Conservation (phyloP, 1,140 invertebrate genomes). For the Melanaphis sacchari region DNA sequence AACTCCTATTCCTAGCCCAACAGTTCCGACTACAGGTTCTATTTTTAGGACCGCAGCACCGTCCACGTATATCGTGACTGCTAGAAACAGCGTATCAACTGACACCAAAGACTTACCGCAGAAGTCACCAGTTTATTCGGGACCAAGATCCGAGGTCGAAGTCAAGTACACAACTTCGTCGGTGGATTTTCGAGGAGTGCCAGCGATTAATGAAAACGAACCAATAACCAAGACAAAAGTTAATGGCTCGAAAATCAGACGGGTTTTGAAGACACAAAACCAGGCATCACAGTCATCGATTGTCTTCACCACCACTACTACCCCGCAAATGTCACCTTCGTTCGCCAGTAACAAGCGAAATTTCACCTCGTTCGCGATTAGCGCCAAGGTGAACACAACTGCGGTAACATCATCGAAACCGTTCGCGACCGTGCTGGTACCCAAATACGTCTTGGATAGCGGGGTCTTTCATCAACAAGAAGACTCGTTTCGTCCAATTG, state of each 20-base stretch:
- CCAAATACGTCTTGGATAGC: not conserved
- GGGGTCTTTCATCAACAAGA: not conserved
- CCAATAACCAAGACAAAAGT: not conserved
- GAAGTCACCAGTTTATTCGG: not conserved
- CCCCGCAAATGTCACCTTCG: not conserved
- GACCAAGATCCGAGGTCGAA: not conserved
- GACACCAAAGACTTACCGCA: not conserved
- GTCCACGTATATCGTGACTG: not conserved
- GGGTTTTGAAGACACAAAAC: not conserved
- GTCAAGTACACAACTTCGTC: not conserved
- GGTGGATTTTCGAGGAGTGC: not conserved
- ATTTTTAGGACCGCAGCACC: not conserved
- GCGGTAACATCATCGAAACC: not conserved
- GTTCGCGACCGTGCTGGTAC: not conserved
- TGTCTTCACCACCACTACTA: not conserved
- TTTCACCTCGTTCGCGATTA: not conserved
- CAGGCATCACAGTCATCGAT: not conserved
- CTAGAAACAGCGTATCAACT: not conserved
- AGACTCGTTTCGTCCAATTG: not conserved
- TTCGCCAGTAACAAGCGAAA: not conserved
- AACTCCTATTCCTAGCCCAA: not conserved
- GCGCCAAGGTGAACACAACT: not conserved
- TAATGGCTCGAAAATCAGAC: not conserved
- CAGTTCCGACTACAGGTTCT: not conserved
- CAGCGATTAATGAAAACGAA: not conserved